Evolutionary conservation across 2,797 vertebrate genomes (phyloP).

Genomic region (Poliocrania exsul): DNA sequence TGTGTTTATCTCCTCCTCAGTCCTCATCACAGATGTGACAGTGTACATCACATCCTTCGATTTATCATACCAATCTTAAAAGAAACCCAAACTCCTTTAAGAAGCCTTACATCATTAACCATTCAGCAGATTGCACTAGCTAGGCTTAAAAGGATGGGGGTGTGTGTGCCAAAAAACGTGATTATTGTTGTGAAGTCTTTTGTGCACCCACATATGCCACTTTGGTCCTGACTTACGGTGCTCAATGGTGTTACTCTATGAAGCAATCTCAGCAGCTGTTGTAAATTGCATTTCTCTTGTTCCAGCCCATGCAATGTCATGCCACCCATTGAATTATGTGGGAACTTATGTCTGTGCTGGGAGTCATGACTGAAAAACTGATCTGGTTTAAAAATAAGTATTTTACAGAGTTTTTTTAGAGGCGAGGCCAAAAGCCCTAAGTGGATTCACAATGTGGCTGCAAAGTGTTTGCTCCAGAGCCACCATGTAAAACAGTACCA

Average conservation of each 20-base stretch:
- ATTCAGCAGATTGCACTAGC: neutral
- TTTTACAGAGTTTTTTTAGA: neutral
- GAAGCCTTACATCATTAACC: neutral
- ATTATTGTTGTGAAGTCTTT: neutral
- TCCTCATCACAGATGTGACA: neutral
- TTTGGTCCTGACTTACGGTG: neutral
- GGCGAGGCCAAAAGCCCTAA: neutral
- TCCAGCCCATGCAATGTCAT: neutral
- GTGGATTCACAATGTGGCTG: neutral
- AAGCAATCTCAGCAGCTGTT: neutral
- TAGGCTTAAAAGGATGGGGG: neutral
- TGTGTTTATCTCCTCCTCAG: neutral
- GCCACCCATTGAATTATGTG: neutral
- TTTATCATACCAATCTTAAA: neutral
- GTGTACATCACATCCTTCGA: neutral
- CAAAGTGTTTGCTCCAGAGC: neutral
- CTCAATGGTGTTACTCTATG: neutral
- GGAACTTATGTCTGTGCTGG: neutral
- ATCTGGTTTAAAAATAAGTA: neutral
- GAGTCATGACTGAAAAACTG: neutral
- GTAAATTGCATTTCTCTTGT: neutral
- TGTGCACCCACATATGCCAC: neutral
- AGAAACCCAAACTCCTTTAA: neutral
- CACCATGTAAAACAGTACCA: rapidly evolving
- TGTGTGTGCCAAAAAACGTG: neutral